Evolutionary conservation across 2,113 vertebrate genomes (phyloP), one percentile per base, ranked within the genome.

Genomic region (Heptranchias perlo): DNA sequence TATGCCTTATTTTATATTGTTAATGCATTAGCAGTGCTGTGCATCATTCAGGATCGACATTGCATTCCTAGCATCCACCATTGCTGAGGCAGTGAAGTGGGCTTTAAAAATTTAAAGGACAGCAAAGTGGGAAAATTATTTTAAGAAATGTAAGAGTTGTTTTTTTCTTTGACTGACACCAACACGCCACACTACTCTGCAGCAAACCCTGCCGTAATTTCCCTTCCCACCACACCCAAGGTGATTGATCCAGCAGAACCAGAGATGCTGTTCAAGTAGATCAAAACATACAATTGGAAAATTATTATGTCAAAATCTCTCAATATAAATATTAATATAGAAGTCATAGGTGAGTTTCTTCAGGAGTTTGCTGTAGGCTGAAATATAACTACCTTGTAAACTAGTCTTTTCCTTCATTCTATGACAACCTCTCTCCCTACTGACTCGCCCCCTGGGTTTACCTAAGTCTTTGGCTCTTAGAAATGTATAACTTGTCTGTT

Each of bases 401-500:
- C 44, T 73, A 23, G 25, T 69, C 25, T 69, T 69, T 95, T 47
- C 49, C 52, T 58, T 52, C 1, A 31, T 95, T 67, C 11, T n/a
- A 18, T 1, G 58, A 13, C 58, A 62, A 64, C 28, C 49, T 87
- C 78, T 21, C 94, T 95, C 13, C 31, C 11, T 6, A 35, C 14
- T n/a, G 14, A 69, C 28, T 13, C 0, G 3, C 13, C 64, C 47
- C 16, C 13, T 5, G 4, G 94, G 52, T 73, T 52, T 52, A 65
- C 65, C 44, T 13, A 69, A 18, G 64, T 49, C 13, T 95, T 16
- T 93, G 58, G 35, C 58, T 62, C 58, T 4, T 39, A 23, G n/a
- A 62, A 92, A 93, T 23, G 31, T 16, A 93, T 64, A 31, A 67
- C 44, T 69, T 95, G 94, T 95, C 94, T 52, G 28, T 69, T 95